Conservation (phyloP, 2,113 vertebrate genomes). For the Halichoerus grypus region DNA sequence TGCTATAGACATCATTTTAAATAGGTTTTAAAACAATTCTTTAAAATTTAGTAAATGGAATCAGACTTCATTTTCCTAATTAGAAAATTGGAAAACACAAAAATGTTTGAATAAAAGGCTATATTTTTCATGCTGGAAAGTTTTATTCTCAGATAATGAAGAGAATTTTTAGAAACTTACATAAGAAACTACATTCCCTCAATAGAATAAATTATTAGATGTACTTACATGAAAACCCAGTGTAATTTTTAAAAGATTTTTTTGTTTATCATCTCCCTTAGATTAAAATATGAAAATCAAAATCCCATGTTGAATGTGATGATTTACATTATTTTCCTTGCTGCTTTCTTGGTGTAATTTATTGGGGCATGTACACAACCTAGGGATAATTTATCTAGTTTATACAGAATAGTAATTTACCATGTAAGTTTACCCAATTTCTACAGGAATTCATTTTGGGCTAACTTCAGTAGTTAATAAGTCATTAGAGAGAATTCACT, state of each 20-base stretch:
- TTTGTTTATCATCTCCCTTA: constrained; percentile 66
- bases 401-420: constrained; percentile 81
- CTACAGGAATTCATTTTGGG: constrained; percentile 84
- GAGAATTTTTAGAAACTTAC: background rate
- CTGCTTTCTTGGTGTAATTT: constrained; percentile 78
- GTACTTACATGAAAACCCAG: constrained; percentile 30
- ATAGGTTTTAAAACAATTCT: background rate
- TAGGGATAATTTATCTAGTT: constrained; percentile 80
- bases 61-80: constrained; percentile 48
- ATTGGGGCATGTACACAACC: constrained; percentile 70
- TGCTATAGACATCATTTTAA: background rate
- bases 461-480: constrained; percentile 81
- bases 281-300: constrained; percentile 78
- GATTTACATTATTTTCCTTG: constrained; percentile 81
- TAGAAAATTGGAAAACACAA: constrained; percentile 8
- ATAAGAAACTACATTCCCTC: background rate
- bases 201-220: constrained; percentile 51
- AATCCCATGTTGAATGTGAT: constrained; percentile 77
- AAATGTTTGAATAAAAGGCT: background rate
- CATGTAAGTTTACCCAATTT: constrained; percentile 84
- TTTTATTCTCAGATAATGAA: constrained; percentile 17
- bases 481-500: constrained; percentile 85
- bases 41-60: background rate
- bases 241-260: constrained; percentile 60
- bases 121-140: constrained; percentile 30